Percentiles rank a stretch among this genome's conserved stretches.
These are phyloP conservation scores for Hyperoplus lanceolatus DNA, from an alignment of 2,797 vertebrate species.

Conservation along the genomic window DNA sequence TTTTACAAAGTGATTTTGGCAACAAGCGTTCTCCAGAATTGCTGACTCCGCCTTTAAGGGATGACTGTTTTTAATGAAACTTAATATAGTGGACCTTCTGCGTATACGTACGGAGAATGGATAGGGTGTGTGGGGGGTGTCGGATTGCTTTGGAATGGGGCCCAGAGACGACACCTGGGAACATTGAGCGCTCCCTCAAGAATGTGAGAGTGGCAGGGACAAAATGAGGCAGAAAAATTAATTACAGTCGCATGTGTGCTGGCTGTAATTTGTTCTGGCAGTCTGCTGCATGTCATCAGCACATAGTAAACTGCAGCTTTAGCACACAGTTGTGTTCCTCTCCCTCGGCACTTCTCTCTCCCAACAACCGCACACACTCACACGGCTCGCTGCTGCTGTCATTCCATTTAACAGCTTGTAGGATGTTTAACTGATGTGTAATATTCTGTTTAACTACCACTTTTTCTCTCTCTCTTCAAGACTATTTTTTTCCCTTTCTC, in stretches of 20 bases:
- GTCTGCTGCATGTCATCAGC: conserved; percentile 25
- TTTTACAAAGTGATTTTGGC: too few species aligned
- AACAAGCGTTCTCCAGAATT: too few species aligned
- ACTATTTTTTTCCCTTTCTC: conserved; percentile 22
- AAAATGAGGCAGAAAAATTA: conserved; percentile 54
- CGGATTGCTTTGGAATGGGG: too few species aligned
- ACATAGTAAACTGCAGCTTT: background rate
- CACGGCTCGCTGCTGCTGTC: conserved; percentile 52
- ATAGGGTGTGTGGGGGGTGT: too few species aligned
- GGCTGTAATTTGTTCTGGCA: conserved; percentile 40
- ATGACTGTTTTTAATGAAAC: too few species aligned
- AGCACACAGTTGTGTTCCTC: conserved; percentile 14
- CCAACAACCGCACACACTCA: conserved; percentile 34
- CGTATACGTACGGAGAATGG: too few species aligned
- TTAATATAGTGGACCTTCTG: too few species aligned
- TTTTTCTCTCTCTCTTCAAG: conserved; percentile 30
- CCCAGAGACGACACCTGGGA: conserved; percentile 14
- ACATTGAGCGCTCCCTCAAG: background rate
- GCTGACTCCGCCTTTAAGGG: too few species aligned
- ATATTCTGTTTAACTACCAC: conserved; percentile 56
- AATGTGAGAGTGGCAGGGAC: conserved; percentile 26
- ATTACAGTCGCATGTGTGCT: conserved; percentile 40
- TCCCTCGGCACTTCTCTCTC: background rate
- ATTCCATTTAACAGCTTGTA: conserved; percentile 68
- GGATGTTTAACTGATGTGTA: conserved; percentile 67